phyloP scores from a whole-genome alignment of 2,888 invertebrate species.

The Tetheella fluctuosa region DNA sequence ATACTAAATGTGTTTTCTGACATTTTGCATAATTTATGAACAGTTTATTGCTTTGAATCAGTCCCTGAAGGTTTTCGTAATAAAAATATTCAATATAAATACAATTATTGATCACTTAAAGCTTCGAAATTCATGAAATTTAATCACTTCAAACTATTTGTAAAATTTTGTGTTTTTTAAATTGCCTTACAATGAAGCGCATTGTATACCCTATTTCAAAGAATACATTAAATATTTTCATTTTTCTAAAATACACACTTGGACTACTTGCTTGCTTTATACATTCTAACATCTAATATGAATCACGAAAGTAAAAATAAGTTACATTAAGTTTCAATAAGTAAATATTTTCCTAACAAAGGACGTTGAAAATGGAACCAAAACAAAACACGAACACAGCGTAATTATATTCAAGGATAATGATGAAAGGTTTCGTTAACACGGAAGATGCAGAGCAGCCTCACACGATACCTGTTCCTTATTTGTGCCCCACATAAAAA shows the following conservation, averaged over 20 bases:
- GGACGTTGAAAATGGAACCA: not conserved
- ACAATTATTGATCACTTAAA: not conserved
- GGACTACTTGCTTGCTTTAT: no score
- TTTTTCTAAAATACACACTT: no score
- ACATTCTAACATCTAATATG: not conserved
- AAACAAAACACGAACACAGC: not conserved
- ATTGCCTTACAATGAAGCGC: no score
- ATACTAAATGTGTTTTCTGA: not conserved
- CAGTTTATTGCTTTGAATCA: not conserved
- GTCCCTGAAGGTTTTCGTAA: no score
- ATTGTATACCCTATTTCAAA: no score
- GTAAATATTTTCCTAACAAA: not conserved
- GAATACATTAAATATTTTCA: no score
- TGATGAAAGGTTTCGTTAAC: not conserved
- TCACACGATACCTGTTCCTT: conserved; percentile 41
- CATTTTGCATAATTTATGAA: not conserved
- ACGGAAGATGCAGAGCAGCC: conserved; percentile 28
- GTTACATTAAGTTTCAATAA: not conserved
- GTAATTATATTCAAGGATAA: not conserved
- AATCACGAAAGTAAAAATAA: not conserved
- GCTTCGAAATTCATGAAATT: no score
- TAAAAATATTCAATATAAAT: not conserved
- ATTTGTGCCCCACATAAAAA: conserved; percentile 56
- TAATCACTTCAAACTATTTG: no score
- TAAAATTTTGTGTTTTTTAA: no score